These are phyloP conservation scores for Drosophila niveifrons DNA, from an alignment of 2,888 invertebrate species.

Conservation along the genomic window DNA sequence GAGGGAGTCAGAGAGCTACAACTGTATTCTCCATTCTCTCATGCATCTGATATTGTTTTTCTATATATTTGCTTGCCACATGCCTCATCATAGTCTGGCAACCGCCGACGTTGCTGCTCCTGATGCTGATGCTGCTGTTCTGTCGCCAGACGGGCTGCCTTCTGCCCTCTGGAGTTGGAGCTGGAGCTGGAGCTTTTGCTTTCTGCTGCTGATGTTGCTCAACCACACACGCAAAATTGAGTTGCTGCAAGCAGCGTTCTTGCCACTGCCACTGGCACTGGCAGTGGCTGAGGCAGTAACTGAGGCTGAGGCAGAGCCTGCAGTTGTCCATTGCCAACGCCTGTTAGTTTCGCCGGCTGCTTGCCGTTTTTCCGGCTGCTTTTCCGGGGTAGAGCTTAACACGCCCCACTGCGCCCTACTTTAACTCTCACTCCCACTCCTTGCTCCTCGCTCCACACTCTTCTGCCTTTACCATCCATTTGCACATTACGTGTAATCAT, in stretches of 20 bases:
- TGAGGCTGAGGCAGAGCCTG: slow-evolving; percentile 17
- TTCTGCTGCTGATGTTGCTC: slow-evolving; percentile 33
- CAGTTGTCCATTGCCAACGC: slow-evolving; percentile 49
- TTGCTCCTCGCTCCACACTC: background rate
- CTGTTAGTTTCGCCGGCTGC: slow-evolving; percentile 66
- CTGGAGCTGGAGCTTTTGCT: slow-evolving; percentile 23
- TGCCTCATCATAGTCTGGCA: slow-evolving; percentile 37
- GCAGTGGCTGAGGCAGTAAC: background rate
- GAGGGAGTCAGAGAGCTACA: background rate
- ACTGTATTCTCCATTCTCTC: slow-evolving; percentile 6
- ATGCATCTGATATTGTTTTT: slow-evolving; percentile 48
- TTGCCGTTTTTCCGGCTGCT: slow-evolving; percentile 72
- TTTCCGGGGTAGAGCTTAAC: slow-evolving; percentile 58
- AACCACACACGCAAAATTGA: slow-evolving; percentile 53
- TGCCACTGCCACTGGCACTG: slow-evolving; percentile 29
- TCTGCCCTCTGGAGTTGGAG: slow-evolving; percentile 5
- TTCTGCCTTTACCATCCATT: slow-evolving; percentile 32
- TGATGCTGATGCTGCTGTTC: slow-evolving; percentile 10
- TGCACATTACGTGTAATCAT: slow-evolving; percentile 78
- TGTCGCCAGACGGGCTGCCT: slow-evolving; percentile 52
- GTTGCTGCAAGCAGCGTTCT: slow-evolving; percentile 33
- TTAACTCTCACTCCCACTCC: background rate
- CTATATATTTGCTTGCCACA: slow-evolving; percentile 45
- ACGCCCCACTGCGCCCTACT: slow-evolving; percentile 24
- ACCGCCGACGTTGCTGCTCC: slow-evolving; percentile 17